These are phyloP conservation scores for Mormyrus lacerda DNA, from an alignment of 2,113 vertebrate genomes.

Conservation along the genomic window DNA sequence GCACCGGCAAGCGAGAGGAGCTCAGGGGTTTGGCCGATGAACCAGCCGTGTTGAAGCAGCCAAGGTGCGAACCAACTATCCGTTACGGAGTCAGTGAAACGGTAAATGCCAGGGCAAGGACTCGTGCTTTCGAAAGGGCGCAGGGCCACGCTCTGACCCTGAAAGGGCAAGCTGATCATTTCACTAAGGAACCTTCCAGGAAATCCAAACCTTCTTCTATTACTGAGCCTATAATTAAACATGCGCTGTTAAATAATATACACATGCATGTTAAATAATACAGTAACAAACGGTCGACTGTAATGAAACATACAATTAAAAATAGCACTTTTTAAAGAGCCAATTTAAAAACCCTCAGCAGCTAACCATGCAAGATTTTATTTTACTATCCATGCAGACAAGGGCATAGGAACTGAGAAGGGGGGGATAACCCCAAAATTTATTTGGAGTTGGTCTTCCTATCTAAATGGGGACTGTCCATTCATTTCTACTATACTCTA, in stretches of 20 bases:
- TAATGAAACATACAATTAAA: background rate
- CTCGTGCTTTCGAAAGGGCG: background rate
- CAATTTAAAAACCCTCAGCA: background rate
- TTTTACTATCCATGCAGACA: background rate
- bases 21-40: background rate
- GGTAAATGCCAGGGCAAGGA: background rate
- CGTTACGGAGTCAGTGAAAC: background rate
- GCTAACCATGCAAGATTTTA: background rate
- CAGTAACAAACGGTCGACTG: background rate
- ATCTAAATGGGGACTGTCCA: too few species aligned
- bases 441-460: too few species aligned
- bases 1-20: background rate
- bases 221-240: slow-evolving; percentile 7
- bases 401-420: background rate
- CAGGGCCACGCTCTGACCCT: background rate
- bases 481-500: too few species aligned
- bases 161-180: background rate
- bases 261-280: background rate
- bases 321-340: background rate
- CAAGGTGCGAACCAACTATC: background rate
- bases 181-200: background rate
- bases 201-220: background rate
- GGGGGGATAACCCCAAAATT: background rate
- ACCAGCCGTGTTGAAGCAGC: background rate
- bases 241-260: background rate